Evolutionary conservation across 2,113 vertebrate genomes (phyloP), one percentile per base, ranked within the genome.

Genomic region (Labeo catla): DNA sequence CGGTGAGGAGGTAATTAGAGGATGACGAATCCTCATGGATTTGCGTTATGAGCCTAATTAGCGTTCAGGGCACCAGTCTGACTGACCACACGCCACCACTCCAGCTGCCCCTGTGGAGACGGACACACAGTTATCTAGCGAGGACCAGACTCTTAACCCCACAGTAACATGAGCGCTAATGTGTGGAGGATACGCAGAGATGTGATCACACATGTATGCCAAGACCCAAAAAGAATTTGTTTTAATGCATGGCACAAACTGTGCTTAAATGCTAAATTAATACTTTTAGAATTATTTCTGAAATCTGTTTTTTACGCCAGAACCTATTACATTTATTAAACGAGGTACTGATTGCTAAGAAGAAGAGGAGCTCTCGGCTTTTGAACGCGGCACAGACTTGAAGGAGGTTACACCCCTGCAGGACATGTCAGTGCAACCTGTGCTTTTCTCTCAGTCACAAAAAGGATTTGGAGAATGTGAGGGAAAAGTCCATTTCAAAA

Each of bases 1-100:
- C 28, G 16, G 15, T 61, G 66, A 87, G 76, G 66, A 84, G 45
- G 73, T 87, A 87, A 90, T 90, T 87, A 88, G 76, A 79, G 83
- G 57, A 81, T 19, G 74, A 83, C 47, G 43, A 85, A 50, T 65
- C 63, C 76, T 90, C 80, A 57, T 81, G 76, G 83, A 77, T 88
- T 90, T 87, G 74, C 66, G 77, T 83, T 81, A 90, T 82, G 61
- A 54, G 47, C n/a, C 83, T 88, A 90, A 90, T 90, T 88, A 88
- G 49, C 13, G 57, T 77, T 73, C 39, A 19, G 80, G 85, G 78
- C 79, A 49, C 68, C 82, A 13, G 86, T 19, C 79, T 84, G 65
- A 66, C 74, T 83, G 81, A 80, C 80, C 72, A 68, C 65, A 68
- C 28, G 10, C 28, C 34, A 68, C n/a, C 65, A 68, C 65, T 68